Conservation (phyloP, 1,140 invertebrate species). For the Mamestra configurata region DNA sequence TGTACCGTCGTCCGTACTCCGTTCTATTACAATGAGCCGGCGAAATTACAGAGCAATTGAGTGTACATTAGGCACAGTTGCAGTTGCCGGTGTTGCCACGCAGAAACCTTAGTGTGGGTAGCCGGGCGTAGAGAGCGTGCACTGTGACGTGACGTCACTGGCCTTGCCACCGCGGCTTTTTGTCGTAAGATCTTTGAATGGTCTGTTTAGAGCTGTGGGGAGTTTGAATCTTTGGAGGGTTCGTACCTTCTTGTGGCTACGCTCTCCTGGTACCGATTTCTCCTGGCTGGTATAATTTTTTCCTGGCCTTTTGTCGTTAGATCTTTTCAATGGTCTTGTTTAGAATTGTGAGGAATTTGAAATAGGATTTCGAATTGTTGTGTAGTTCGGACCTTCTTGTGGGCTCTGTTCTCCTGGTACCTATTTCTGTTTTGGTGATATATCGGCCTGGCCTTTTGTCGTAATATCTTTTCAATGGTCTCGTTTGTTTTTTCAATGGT, state of each 20-base stretch:
- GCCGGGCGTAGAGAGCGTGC: conserved; percentile 17
- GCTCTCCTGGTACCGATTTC: too few species aligned
- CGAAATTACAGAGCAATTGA: conserved; percentile 34
- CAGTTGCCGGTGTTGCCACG: conserved; percentile 24
- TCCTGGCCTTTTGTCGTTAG: too few species aligned
- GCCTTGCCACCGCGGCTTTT: conserved; percentile 16
- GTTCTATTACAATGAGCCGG: conserved; percentile 37
- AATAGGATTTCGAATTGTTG: too few species aligned
- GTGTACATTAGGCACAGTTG: conserved; percentile 33
- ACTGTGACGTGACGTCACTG: conserved; percentile 17
- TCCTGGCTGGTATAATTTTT: too few species aligned
- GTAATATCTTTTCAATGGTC: too few species aligned
- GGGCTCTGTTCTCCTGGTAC: too few species aligned
- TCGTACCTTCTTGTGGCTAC: not conserved
- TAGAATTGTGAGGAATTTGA: not conserved
- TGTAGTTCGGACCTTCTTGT: too few species aligned
- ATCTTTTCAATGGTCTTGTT: conserved; percentile 1
- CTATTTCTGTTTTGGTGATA: too few species aligned
- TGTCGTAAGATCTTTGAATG: too few species aligned
- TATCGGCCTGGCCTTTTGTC: too few species aligned
- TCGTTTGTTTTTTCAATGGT: too few species aligned
- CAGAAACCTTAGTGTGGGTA: conserved; percentile 6
- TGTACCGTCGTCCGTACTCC: conserved; percentile 10
- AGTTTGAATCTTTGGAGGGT: too few species aligned
- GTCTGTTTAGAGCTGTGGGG: not conserved